Evolutionary conservation across 2,888 invertebrate species (phyloP), one percentile per base, ranked within the genome.

Genomic region (Lissocephala sabroskyi): DNA sequence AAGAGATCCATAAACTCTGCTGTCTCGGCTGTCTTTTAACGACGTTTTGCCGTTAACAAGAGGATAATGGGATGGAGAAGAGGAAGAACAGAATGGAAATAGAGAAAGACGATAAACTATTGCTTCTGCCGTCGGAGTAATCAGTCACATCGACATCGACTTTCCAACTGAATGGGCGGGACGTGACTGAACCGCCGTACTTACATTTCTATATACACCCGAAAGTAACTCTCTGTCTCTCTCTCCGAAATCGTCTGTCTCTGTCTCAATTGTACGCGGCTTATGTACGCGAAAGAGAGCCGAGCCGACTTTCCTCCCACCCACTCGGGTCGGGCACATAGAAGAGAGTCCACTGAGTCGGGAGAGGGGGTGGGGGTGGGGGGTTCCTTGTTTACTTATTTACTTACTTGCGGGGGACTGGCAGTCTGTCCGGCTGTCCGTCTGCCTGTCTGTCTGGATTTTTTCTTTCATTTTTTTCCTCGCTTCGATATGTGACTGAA

Each of bases 111-210:
- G 23, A 23, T 5, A 7, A 51, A 42, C 57, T 41, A 51, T 14
- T 17, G 43, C 43, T 40, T 18, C 47, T 43, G 42, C 48, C 53
- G 54, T 42, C 62, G 71, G 68, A 67, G 73, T 75, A 71, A 71
- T 75, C 75, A 71, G 75, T 68, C 68, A 68, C 68, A 68, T 73
- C 70, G 74, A 68, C 70, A 65, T 75, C 73, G 70, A 70, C 70
- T 75, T 71, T 67, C 75, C 70, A 71, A 75, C 65, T 75, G 70
- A 71, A 71, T 71, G 75, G 75, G 71, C 75, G 65, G 71, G 63
- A 71, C 70, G 70, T 71, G 70, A 71, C 70, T 56, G 61, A 62
- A n/a, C n/a, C n/a, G 62, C 56, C 17, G 33, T 11, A 10, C 33
- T 43, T 23, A 23, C 23, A n/a, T 23, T 23, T 23, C 23, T 3